Evolutionary conservation across 2,888 invertebrate genomes (phyloP), one percentile per base, ranked within the genome.

Genomic region (Calameuta idolon): DNA sequence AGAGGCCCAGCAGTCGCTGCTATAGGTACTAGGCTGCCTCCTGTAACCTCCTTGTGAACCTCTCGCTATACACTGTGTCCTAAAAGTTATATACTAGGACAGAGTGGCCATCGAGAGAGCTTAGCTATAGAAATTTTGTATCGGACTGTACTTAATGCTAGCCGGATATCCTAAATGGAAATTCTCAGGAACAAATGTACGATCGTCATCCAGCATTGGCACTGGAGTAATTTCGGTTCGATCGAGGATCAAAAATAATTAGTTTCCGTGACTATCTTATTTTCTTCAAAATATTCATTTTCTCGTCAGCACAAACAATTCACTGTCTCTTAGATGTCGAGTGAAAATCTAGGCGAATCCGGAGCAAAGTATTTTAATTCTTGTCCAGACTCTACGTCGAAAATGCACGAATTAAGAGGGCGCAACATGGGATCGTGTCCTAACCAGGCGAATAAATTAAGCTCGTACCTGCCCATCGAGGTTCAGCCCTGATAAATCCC

Each of bases 1-100:
- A 91, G 89, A 88, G 87, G 91, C 89, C 86, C 89, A 88, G 89
- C 88, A 91, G 89, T 90, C 89, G 86, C 86, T 85, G 87, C 87
- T 88, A 89, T 89, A 89, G 86, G 87, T 88, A 88, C 87, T 87
- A 86, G 55, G 87, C 87, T 86, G 85, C 86, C 87, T 85, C 81
- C 84, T 82, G 85, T 87, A 87, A 87, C 87, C 87, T 87, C 86
- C 86, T 83, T 85, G 83, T 84, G 87, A 87, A 89, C 87, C 86
- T 85, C 83, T 83, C 82, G 83, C 85, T 86, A 82, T 83, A 85
- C 83, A 77, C 81, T 83, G 83, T 80, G 79, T 81, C 82, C 75
- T 79, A 78, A 80, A 83, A 80, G 77, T 84, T 83, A 75, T 79
- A 73, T 78, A 78, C 78, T 55, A 34, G 35, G 23, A 71, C 12